Base-by-base conservation (phyloP, 1,140 invertebrate genomes). In the Platyura marginata region DNA sequence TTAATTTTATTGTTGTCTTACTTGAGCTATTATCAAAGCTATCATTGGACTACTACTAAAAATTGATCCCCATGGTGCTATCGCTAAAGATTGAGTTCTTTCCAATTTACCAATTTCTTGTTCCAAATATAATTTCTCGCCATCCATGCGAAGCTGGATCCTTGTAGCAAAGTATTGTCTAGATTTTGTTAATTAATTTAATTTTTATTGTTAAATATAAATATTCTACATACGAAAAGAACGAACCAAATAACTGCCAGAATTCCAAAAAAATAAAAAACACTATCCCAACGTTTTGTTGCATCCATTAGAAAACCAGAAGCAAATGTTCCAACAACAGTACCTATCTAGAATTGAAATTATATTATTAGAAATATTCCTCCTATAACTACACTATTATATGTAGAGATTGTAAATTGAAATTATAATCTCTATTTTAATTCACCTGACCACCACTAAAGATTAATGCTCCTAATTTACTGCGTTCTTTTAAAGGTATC, bases 211-310 rank as follows among this genome's bases (percentile, higher is more conserved):
- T 15, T n/a, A 34, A 4, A 6, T 34, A n/a, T 34, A 3, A 11
- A 34, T 19, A 36, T 16, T 21, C 32, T 3, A 64, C 66, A 63
- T 56, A 74, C 68, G 72, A 79, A 86, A 36, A 80, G 51, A 21
- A 79, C 55, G 43, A 80, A 82, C 81, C 81, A 86, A 0, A 81
- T 40, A 3, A 81, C 62, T 8, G 78, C 79, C 0, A 81, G 52
- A 43, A 68, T 67, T 48, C 87, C 87, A 61, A 89, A 91, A 10
- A 87, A 68, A 55, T 88, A 88, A 58, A 87, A 89, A 0, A 85
- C 81, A 0, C 72, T 68, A 2, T 75, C 68, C 83, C 83, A 87
- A n/a, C 74, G 73, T 3, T 71, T 66, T 1, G 66, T 66, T 44
- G 75, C 67, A 10, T 79, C 63, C 15, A 83, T 68, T 2, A 83